Evolutionary conservation across 2,113 vertebrate genomes (phyloP).

Genomic region (Hiodon tergisus): DNA sequence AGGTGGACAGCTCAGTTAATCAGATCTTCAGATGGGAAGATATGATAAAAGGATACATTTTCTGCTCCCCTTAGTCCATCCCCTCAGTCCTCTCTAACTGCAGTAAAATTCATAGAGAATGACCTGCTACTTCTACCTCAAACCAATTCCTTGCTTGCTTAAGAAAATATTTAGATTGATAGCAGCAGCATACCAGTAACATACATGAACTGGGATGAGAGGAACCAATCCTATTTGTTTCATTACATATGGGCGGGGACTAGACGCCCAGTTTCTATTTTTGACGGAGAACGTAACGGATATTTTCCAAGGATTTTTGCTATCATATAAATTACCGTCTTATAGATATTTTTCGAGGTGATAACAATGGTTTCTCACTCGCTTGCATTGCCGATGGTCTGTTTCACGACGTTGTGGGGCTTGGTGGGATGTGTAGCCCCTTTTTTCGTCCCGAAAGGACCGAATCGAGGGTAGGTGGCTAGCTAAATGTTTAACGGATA

Average conservation of each 20-base stretch:
- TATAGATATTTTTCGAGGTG: neutral
- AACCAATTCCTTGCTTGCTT: neutral
- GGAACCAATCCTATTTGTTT: neutral
- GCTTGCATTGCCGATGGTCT: slow-evolving; percentile 83
- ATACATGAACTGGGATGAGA: neutral
- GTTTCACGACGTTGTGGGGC: slow-evolving; percentile 91
- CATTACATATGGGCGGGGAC: neutral
- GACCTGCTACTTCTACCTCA: neutral
- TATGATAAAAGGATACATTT: no score
- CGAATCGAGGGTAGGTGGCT: slow-evolving; percentile 82
- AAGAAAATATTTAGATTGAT: neutral
- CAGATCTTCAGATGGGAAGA: no score
- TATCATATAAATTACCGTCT: neutral
- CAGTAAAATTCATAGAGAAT: no score
- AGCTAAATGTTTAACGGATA: neutral
- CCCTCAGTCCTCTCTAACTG: no score
- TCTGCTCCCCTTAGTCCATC: no score
- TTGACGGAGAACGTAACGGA: slow-evolving; percentile 1
- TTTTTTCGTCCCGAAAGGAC: slow-evolving; percentile 95
- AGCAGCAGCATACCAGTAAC: slow-evolving; percentile 5
- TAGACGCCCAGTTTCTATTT: neutral
- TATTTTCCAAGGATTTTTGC: slow-evolving; percentile 22
- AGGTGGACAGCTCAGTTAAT: no score
- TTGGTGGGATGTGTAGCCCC: slow-evolving; percentile 86
- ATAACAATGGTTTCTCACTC: slow-evolving; percentile 81